Evolutionary conservation across 2,113 vertebrate species (phyloP), one percentile per base, ranked within the genome.

Genomic region (Chascanopsetta lugubris): DNA sequence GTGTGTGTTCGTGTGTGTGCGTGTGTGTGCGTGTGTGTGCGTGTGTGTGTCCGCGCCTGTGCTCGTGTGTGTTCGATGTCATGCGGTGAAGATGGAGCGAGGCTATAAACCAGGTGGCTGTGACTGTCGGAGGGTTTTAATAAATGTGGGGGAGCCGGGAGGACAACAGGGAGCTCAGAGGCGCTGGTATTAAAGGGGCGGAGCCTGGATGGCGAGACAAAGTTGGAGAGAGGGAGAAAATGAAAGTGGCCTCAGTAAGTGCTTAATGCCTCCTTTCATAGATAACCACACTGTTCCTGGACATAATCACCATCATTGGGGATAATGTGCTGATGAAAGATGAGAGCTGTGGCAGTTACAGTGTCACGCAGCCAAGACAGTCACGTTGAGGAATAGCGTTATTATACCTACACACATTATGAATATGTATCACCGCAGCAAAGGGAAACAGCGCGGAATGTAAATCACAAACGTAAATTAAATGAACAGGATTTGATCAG

Each of bases 61-160:
- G 46, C 26, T 26, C 11, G 47, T 36, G 32, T 30, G 67, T 36
- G 25, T 32, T 27, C 20, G 21, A 46, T 61, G 54, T 12, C 79
- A 76, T 77, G 79, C 58, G 75, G 79, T 69, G 59, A 82, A 77
- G 75, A 81, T 81, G 42, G 67, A 79, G 66, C 69, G 67, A 81
- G 46, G 70, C 69, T 71, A 63, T 81, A 69, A 85, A 76, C 30
- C 65, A 85, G 74, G 80, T 85, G 86, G 82, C 58, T 64, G 66
- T 69, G 72, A 63, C 69, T 74, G 61, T 75, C 68, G 83, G 76
- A 74, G 22, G 79, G 73, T 78, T 85, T 78, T 73, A 82, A 81
- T 77, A 80, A 53, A 71, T 78, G 63, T 61, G 47, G 45, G 45
- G 54, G 51, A 72, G 64, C 49, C 24, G 29, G 54, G 67, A 67